Evolutionary conservation across 2,113 vertebrate genomes (phyloP), one percentile per base, ranked within the genome.

Genomic region (Brachypodius melanocephalos): DNA sequence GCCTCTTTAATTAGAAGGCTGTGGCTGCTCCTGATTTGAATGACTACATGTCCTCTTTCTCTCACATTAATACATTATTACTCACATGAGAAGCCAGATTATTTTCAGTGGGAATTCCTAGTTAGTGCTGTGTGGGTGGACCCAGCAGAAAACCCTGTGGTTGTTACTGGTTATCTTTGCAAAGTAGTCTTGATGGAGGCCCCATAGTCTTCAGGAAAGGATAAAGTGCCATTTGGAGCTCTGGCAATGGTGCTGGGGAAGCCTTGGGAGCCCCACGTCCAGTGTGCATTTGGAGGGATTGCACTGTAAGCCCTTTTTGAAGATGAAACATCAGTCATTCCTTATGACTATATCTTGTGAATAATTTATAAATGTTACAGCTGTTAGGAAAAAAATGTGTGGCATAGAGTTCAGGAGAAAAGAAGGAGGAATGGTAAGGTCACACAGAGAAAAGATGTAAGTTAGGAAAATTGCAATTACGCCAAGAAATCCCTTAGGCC

Each of bases 1-100:
- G 67, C 46, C 87, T 85, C 75, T 85, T 91, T 89, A 85, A 73
- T 94, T 94, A 88, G 69, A 58, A 76, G 32, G 22, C 46, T 90
- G 54, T 49, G 66, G 20, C 69, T 82, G 42, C 54, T 96, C 17
- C 67, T 68, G 42, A 36, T 85, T 62, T 80, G 75, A 93, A 77
- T 88, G 85, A 67, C 46, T 88, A 77, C 73, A 83, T 83, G 78
- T 45, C 21, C 49, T 42, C 54, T 85, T 92, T 85, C 46, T 76
- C 67, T 91, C 63, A 85, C 36, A 82, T 85, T 82, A 87, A 65
- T 82, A 36, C 38, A 51, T 84, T 84, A 71, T 88, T 93, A 90
- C 51, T 86, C 79, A 67, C 79, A 84, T n/a, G 36, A 78, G 65
- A 92, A 77, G 55, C 46, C 63, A 71, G 43, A 77, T 67, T 80